phyloP scores from a whole-genome alignment of 2,888 invertebrate species.

The Drosophila glabriapex region DNA sequence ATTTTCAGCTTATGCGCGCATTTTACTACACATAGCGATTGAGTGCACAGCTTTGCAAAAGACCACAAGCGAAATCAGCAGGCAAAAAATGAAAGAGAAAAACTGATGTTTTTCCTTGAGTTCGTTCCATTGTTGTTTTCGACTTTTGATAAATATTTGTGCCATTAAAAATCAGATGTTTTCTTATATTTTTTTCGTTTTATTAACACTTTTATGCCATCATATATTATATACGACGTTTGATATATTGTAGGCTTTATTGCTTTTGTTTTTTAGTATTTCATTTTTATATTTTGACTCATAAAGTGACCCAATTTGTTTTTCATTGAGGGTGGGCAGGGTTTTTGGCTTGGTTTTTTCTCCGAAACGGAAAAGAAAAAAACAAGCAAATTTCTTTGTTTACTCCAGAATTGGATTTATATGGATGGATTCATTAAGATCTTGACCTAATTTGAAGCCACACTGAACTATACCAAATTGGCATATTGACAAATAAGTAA shows the following conservation, averaged over 20 bases:
- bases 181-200: constrained; percentile 5
- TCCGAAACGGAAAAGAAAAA: constrained; percentile 18
- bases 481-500: constrained; percentile 26
- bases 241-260: constrained; percentile 22
- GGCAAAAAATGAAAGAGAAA: constrained; percentile 27
- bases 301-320: constrained; percentile 31
- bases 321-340: constrained; percentile 62
- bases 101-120: constrained; percentile 24
- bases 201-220: constrained; percentile 37
- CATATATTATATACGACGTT: constrained; percentile 21
- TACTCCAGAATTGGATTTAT: constrained; percentile 17
- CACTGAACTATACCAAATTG: constrained; percentile 12
- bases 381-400: constrained; percentile 56
- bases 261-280: constrained; percentile 17
- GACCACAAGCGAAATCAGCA: constrained; percentile 40
- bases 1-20: constrained; percentile 34
- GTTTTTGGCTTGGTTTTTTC: constrained; percentile 13
- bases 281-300: background rate
- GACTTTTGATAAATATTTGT: constrained; percentile 40
- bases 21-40: constrained; percentile 38
- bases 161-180: constrained; percentile 36
- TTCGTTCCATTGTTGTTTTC: constrained; percentile 28
- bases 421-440: constrained; percentile 41
- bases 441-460: constrained; percentile 52
- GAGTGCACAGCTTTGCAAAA: constrained; percentile 49